Conservation (phyloP, 2,113 vertebrate genomes). For the Rhipidura dahli region DNA sequence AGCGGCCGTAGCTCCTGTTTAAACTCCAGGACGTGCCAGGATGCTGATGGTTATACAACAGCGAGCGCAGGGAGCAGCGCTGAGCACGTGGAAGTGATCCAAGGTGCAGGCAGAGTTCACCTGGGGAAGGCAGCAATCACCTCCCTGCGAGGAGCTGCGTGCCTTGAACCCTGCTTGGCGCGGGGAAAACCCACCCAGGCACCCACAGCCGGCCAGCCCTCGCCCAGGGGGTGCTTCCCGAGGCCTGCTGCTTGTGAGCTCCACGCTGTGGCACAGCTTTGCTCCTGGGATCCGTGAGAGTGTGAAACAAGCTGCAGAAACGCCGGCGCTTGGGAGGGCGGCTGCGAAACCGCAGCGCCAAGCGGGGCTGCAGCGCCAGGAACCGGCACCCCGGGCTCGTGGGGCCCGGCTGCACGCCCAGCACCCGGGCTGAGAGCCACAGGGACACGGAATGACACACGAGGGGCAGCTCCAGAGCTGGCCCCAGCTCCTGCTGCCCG, state of each 20-base stretch:
- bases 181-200: not conserved
- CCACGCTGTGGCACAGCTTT: fast-evolving
- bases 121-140: not conserved
- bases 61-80: not conserved
- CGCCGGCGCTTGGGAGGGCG: not conserved
- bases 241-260: fast-evolving
- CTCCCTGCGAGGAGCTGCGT: fast-evolving
- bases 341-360: not conserved
- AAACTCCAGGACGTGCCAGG: not conserved
- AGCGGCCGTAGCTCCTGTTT: not conserved
- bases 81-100: not conserved
- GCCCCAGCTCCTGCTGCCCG: not conserved
- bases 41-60: not conserved
- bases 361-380: fast-evolving
- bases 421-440: fast-evolving
- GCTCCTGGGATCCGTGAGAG: not conserved
- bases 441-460: fast-evolving
- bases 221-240: fast-evolving
- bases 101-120: not conserved
- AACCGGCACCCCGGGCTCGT: fast-evolving
- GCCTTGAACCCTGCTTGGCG: fast-evolving
- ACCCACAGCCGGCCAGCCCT: fast-evolving
- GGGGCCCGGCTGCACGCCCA: fast-evolving
- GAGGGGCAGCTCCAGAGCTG: not conserved
- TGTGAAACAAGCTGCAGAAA: not conserved